Percentiles rank a stretch among this genome's conserved stretches.
Conservation (phyloP, 1,140 invertebrate species). For the Drosophila trapezifrons region DNA sequence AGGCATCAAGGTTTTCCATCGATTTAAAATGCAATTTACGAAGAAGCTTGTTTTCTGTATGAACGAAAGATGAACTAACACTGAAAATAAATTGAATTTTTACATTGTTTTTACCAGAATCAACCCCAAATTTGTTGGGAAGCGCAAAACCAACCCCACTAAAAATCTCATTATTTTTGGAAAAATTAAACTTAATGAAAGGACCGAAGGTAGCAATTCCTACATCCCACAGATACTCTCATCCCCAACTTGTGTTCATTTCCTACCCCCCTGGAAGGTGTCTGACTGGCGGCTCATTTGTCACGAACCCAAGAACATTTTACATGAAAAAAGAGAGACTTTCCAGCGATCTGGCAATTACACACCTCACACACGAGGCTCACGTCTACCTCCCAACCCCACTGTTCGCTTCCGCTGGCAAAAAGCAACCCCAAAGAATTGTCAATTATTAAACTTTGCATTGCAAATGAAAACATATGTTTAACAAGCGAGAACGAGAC, state of each 20-base stretch:
- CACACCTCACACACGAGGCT: constrained; percentile 44
- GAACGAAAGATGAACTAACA: neutral
- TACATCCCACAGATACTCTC: neutral
- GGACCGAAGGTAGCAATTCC: constrained; percentile 21
- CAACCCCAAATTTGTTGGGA: constrained; percentile 18
- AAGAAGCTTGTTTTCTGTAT: neutral
- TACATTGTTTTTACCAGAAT: constrained; percentile 5
- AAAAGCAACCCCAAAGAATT: constrained; percentile 60
- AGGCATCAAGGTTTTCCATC: neutral
- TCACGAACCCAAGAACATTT: constrained; percentile 54
- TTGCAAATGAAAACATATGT: constrained; percentile 82
- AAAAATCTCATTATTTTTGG: constrained; percentile 49
- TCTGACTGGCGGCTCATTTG: constrained; percentile 59
- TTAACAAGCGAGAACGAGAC: constrained; percentile 62
- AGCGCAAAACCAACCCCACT: constrained; percentile 22
- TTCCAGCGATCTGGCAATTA: constrained; percentile 70
- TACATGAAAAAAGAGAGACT: constrained; percentile 35
- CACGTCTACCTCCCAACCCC: neutral
- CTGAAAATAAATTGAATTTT: constrained; percentile 4
- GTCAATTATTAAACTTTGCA: constrained; percentile 82
- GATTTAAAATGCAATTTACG: constrained; percentile 18
- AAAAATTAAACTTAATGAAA: constrained; percentile 45
- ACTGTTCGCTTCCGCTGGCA: constrained; percentile 17
- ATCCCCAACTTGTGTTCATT: constrained; percentile 1
- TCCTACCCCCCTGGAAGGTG: constrained; percentile 35